Conservation (phyloP, 1,140 invertebrate genomes). For the Eurosta solidaginis region DNA sequence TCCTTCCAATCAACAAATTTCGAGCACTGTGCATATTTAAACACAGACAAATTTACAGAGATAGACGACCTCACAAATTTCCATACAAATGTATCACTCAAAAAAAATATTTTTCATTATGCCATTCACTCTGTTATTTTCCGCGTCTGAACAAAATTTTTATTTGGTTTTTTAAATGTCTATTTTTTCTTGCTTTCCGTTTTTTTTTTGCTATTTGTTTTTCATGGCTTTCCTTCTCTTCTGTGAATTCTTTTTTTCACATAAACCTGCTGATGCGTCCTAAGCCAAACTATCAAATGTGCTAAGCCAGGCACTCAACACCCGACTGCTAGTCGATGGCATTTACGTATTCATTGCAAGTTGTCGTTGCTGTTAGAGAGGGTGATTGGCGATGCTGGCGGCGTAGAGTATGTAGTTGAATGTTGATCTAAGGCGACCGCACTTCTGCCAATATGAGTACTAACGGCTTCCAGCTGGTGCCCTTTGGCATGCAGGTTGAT, state of each 20-base stretch:
- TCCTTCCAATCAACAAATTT: not conserved
- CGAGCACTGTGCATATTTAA: not conserved
- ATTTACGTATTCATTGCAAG: constrained; percentile 12
- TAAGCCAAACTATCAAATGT: constrained; percentile 29
- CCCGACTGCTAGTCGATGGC: not conserved
- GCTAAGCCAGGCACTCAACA: constrained; percentile 35
- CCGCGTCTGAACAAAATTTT: not conserved
- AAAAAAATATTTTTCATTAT: constrained; percentile 6
- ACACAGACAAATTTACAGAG: not conserved
- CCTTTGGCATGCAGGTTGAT: not conserved
- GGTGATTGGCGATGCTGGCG: not conserved
- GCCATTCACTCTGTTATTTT: constrained; percentile 10
- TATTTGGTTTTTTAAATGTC: not conserved
- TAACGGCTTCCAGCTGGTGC: not conserved
- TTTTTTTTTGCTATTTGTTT: not conserved
- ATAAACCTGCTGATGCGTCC: not conserved
- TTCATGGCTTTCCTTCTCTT: not conserved
- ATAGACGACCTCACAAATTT: not conserved
- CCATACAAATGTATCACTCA: not conserved
- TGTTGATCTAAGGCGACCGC: constrained; percentile 5
- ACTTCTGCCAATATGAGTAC: constrained; percentile 2
- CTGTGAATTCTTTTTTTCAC: not conserved
- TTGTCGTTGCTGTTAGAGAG: not conserved
- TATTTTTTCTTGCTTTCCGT: not conserved
- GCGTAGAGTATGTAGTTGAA: not conserved